Evolutionary conservation across 2,113 vertebrate species (phyloP).

Genomic region (Gambusia affinis): DNA sequence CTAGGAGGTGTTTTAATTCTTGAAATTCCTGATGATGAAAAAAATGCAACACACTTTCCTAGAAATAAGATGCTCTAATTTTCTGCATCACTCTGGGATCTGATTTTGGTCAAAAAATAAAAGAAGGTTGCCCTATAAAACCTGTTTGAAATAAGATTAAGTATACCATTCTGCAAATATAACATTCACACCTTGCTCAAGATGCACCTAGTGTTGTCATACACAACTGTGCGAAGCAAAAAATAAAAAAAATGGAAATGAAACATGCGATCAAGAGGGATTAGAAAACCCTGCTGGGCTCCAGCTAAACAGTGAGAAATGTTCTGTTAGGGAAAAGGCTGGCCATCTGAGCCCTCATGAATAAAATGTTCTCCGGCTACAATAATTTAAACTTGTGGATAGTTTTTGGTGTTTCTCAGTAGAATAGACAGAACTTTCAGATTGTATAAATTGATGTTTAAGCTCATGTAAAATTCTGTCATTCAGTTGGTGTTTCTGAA

Average conservation of each 20-base stretch:
- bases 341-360: not conserved
- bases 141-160: not conserved
- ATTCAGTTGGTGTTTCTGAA: constrained; percentile 61
- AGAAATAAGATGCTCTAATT: not conserved
- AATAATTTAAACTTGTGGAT: not conserved
- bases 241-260: not conserved
- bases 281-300: not conserved
- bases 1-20: no score
- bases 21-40: no score
- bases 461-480: not conserved
- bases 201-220: not conserved
- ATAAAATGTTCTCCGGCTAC: not conserved
- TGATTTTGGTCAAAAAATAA: not conserved
- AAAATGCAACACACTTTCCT: no score
- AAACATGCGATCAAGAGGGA: not conserved
- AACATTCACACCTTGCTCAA: not conserved
- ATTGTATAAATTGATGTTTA: not conserved
- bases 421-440: not conserved
- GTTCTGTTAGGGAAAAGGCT: not conserved
- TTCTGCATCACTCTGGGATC: not conserved
- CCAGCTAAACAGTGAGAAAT: not conserved
- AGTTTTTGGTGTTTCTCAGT: not conserved
- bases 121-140: not conserved
- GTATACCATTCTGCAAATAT: not conserved
- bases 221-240: not conserved